These are phyloP conservation scores for Thalassaphorura encarpata DNA, from an alignment of 1,140 invertebrate species.

Conservation along the genomic window DNA sequence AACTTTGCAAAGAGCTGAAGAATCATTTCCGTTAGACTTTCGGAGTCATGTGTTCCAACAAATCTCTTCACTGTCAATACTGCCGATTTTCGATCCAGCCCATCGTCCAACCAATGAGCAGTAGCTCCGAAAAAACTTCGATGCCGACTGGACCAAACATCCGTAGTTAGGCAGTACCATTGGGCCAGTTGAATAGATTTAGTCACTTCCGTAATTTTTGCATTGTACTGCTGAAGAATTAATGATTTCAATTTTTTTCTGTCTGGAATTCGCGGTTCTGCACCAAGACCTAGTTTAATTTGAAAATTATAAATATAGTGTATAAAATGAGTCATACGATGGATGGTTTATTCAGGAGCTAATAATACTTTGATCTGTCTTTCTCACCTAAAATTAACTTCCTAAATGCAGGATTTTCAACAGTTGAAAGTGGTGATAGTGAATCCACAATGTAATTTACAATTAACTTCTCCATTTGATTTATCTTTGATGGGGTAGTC, in stretches of 20 bases:
- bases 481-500: neutral
- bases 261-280: neutral
- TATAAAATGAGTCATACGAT: no score
- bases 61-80: neutral
- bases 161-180: neutral
- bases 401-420: neutral
- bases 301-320: no score
- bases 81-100: neutral
- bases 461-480: neutral
- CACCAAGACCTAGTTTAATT: neutral
- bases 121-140: neutral
- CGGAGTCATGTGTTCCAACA: neutral
- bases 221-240: neutral
- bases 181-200: neutral
- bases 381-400: no score
- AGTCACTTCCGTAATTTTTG: neutral
- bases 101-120: neutral
- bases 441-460: neutral
- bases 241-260: neutral
- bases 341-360: no score
- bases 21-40: neutral
- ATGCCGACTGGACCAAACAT: neutral
- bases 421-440: neutral
- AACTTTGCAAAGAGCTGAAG: neutral
- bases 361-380: no score